phyloP scores from a whole-genome alignment of 1,140 invertebrate species.

The Drosophila pallidifrons region DNA sequence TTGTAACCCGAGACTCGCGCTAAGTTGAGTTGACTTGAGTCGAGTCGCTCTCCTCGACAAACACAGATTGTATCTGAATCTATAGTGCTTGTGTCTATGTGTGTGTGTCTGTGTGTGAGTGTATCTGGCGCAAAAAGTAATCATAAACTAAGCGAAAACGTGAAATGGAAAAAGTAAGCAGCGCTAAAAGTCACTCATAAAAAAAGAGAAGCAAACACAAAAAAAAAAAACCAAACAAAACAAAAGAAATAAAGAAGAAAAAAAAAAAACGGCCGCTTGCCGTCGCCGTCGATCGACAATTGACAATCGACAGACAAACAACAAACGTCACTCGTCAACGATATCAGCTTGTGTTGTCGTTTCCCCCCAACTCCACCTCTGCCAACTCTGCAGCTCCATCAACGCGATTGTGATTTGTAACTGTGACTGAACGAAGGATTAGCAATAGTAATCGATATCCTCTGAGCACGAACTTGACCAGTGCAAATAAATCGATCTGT shows the following conservation, averaged over 20 bases:
- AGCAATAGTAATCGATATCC: constrained; percentile 18
- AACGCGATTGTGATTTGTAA: constrained; percentile 16
- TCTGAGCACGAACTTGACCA: constrained; percentile 27
- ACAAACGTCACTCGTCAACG: constrained; percentile 41
- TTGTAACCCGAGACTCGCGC: constrained; percentile 44
- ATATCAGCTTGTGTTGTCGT: constrained; percentile 20
- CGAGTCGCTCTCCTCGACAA: constrained; percentile 48
- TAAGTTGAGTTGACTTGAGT: constrained; percentile 20
- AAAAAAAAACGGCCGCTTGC: constrained; percentile 22
- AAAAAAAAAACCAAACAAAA: constrained; percentile 13
- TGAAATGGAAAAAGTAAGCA: constrained; percentile 56
- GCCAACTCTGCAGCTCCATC: constrained; percentile 2
- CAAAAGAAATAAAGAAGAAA: constrained; percentile 13
- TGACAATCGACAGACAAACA: constrained; percentile 18
- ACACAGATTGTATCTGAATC: constrained; percentile 78
- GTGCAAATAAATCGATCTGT: constrained; percentile 10
- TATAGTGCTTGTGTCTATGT: constrained; percentile 44
- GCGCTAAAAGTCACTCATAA: constrained; percentile 53
- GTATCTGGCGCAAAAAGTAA: constrained; percentile 70
- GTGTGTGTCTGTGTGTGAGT: constrained; percentile 56
- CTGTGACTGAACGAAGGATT: constrained; percentile 28
- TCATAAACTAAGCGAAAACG: constrained; percentile 72
- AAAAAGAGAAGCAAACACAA: constrained; percentile 30
- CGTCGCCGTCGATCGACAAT: constrained; percentile 15
- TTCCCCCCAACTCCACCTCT: not conserved